Base-by-base conservation (phyloP, 2,797 vertebrate species). In the Eospalax fontanierii region DNA sequence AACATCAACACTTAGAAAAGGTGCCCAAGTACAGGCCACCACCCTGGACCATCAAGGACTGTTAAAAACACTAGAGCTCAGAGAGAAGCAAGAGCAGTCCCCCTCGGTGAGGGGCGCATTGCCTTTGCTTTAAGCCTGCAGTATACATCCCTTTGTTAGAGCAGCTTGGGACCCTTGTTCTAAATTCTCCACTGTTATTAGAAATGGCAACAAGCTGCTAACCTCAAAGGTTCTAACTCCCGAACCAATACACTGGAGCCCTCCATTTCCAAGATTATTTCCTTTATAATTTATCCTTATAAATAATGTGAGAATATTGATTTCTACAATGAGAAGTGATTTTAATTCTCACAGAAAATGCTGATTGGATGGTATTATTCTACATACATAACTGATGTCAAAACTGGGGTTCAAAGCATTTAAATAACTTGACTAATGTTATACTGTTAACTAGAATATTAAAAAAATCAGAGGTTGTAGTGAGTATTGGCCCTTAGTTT, bases 321-420 rank as follows among this genome's bases (percentile, higher is more conserved):
- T 94, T 80, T 86, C 50, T 86, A 21, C 9, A 87, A 76, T 84
- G 83, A 74, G 71, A 75, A 18, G n/a, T 38, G 21, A 40, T 50
- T 91, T 86, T 81, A 89, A 76, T 91, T 89, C 35, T 95, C 59
- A 91, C 2, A 66, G 75, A 9, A 85, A 80, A 24, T 21, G 21
- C 33, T 86, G 5, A 57, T 9, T 38, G 6, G 11, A 7, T 91
- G 78, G 12, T 81, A 18, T 70, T 90, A 91, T 40, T 89, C 21
- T 73, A 19, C 10, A 30, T 14, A 33, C 12, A 80, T 89, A 84
- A 59, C n/a, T 43, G 38, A 59, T 40, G 30, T 92, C 3, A 26
- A 91, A 89, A 76, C 66, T 38, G 57, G 88, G 28, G 26, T 43
- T 75, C 50, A 90, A 21, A 84, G 16, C 57, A 9, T 74, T 87